phyloP scores from a whole-genome alignment of 2,888 invertebrate genomes.

The Amphiduros pacificus region DNA sequence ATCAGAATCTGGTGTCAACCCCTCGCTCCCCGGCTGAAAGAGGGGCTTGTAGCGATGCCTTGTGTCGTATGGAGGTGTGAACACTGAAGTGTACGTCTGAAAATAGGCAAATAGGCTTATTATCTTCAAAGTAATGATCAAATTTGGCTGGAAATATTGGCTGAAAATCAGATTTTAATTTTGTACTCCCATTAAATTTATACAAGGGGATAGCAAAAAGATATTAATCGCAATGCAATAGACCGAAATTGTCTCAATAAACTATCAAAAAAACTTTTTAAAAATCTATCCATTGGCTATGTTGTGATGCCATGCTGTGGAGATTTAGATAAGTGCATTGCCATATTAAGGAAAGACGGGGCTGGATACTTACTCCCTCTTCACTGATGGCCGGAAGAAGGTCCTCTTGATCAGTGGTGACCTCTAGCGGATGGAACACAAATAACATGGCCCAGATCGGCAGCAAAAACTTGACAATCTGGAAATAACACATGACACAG shows the following conservation, averaged over 20 bases:
- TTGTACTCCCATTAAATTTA: too few species aligned
- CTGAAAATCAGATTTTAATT: too few species aligned
- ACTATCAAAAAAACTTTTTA: too few species aligned
- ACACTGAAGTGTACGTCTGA: slow-evolving; percentile 48
- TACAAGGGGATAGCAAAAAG: too few species aligned
- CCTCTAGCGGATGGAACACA: slow-evolving; percentile 53
- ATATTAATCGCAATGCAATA: too few species aligned
- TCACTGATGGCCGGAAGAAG: slow-evolving; percentile 47
- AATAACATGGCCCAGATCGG: slow-evolving; percentile 59
- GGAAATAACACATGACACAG: slow-evolving; percentile 19
- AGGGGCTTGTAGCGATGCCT: slow-evolving; percentile 47
- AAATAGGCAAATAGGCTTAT: slow-evolving; percentile 18
- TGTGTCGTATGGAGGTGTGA: slow-evolving; percentile 39
- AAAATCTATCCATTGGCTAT: too few species aligned
- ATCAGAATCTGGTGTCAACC: slow-evolving; percentile 1
- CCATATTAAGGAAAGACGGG: not conserved
- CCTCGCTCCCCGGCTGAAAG: slow-evolving; percentile 32
- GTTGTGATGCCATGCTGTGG: too few species aligned
- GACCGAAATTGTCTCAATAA: too few species aligned
- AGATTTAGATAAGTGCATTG: too few species aligned
- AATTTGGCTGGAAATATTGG: too few species aligned
- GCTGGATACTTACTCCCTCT: slow-evolving; percentile 43
- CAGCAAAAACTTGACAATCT: slow-evolving; percentile 55
- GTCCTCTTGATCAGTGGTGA: slow-evolving; percentile 39
- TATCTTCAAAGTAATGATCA: too few species aligned